Conservation (phyloP, 2,113 vertebrate species). For the Nansenia antarctica region DNA sequence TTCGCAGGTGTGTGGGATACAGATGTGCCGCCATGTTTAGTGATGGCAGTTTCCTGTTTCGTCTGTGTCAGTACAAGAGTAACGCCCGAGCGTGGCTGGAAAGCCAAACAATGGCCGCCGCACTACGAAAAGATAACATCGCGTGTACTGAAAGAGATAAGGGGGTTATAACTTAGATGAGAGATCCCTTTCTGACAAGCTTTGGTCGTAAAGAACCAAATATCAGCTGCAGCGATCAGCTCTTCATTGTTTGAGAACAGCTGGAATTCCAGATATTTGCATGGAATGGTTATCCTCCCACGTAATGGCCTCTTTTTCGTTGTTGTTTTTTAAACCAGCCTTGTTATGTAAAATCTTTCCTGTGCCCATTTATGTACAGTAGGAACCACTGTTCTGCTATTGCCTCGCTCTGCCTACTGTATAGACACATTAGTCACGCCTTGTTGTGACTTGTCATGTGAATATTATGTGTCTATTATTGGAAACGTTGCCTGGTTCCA, state of each 20-base stretch:
- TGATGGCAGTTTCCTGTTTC: not conserved
- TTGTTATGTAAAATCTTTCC: too few relatives aligned
- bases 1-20: slow-evolving; percentile 83
- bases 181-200: not conserved
- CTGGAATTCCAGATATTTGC: not conserved
- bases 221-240: not conserved
- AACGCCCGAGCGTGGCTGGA: too few relatives aligned
- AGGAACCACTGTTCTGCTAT: not conserved
- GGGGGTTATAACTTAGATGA: not conserved
- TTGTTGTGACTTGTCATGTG: not conserved
- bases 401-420: not conserved
- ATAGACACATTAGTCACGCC: not conserved
- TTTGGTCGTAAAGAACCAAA: not conserved
- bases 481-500: not conserved
- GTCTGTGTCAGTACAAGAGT: not conserved
- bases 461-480: not conserved
- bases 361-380: not conserved
- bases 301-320: not conserved
- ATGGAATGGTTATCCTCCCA: not conserved
- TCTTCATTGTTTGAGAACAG: not conserved
- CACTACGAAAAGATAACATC: not conserved
- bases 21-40: not conserved
- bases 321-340: not conserved
- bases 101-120: too few relatives aligned
- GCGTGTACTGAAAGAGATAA: not conserved